phyloP scores from a whole-genome alignment of 2,113 vertebrate species.

The Solenodon paradoxus region DNA sequence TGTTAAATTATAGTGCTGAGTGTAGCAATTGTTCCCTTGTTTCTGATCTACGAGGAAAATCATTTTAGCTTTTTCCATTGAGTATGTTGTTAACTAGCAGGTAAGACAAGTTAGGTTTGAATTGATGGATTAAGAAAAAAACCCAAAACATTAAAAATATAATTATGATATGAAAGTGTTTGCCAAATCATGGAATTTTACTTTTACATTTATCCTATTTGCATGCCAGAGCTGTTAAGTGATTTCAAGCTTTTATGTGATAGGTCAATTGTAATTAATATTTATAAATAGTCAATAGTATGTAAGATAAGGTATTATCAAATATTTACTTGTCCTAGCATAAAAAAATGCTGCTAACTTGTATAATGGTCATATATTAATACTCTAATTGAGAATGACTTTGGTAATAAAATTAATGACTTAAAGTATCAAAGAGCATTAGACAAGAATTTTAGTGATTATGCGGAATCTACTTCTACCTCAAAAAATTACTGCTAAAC shows the following conservation, averaged over 20 bases:
- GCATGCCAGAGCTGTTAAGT: neutral
- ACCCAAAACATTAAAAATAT: neutral
- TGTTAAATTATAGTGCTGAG: no score
- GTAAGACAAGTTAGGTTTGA: neutral
- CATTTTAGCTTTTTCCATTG: no score
- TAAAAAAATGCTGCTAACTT: neutral
- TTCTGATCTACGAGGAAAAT: no score
- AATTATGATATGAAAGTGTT: neutral
- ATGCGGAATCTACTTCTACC: neutral
- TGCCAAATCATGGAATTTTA: neutral
- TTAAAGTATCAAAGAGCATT: neutral
- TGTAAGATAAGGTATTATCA: neutral
- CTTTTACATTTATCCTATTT: neutral
- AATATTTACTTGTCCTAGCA: neutral
- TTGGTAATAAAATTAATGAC: conserved; percentile 10
- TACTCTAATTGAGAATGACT: neutral
- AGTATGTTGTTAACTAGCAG: no score
- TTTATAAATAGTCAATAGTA: neutral
- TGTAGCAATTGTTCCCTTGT: no score
- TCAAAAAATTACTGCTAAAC: neutral
- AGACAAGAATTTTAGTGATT: neutral
- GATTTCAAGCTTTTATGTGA: neutral
- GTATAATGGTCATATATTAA: neutral
- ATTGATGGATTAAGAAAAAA: neutral
- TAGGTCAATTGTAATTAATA: neutral